phyloP scores from a whole-genome alignment of 37 sponge, comb jelly and placozoan genomes.

The Aphrocallistes beatrix region DNA sequence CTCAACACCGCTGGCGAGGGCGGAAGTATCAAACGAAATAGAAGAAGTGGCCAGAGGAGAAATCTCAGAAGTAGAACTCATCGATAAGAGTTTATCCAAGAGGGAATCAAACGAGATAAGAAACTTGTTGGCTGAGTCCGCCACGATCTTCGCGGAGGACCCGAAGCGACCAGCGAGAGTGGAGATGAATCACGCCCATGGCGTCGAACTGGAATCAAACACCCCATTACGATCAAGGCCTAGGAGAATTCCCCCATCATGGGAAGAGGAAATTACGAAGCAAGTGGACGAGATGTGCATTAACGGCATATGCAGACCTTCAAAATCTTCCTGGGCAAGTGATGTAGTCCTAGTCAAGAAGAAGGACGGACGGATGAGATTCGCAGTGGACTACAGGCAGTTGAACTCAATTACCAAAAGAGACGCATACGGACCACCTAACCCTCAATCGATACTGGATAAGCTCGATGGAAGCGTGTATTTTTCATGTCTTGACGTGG shows the following conservation, averaged over 20 bases:
- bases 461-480: neutral
- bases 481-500: neutral
- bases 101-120: neutral
- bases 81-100: neutral
- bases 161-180: neutral
- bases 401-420: neutral
- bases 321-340: neutral
- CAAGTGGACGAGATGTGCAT: neutral
- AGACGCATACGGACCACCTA: neutral
- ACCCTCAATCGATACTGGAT: neutral
- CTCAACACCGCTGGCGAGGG: neutral
- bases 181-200: neutral
- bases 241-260: neutral
- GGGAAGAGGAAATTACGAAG: neutral
- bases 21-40: neutral
- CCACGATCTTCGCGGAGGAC: neutral
- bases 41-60: neutral
- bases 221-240: neutral
- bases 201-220: neutral
- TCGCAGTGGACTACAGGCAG: neutral
- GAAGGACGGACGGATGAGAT: neutral
- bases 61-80: neutral
- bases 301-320: neutral
- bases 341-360: no score
- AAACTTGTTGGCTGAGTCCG: neutral